Conservation (phyloP, 2,888 invertebrate genomes). For the Microctonus aethiopoides region DNA sequence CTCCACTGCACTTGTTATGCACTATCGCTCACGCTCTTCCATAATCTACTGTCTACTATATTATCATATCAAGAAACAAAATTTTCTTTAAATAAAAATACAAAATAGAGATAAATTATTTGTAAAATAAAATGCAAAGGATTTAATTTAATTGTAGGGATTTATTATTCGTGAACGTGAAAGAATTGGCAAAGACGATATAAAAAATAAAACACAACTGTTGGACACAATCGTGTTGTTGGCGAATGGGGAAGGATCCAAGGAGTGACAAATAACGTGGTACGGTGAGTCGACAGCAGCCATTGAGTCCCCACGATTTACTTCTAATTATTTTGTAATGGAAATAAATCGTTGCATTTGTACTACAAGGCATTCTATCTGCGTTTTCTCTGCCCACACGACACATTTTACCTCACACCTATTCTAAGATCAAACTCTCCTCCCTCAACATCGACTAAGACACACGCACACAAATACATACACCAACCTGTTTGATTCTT, state of each 20-base stretch:
- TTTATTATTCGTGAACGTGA: background rate
- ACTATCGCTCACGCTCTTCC: too few relatives aligned
- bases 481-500: conserved; percentile 22
- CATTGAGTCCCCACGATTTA: conserved; percentile 37
- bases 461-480: background rate
- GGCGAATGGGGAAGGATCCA: conserved; percentile 10
- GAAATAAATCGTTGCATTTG: conserved; percentile 61
- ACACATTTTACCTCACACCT: background rate
- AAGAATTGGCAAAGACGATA: background rate
- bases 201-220: background rate
- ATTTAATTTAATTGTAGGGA: background rate
- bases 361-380: conserved; percentile 35
- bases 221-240: too few relatives aligned
- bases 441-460: background rate
- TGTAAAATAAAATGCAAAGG: background rate
- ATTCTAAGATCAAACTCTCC: background rate
- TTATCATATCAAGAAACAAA: too few relatives aligned
- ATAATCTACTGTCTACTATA: too few relatives aligned
- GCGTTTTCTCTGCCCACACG: conserved; percentile 40
- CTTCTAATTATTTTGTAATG: conserved; percentile 58
- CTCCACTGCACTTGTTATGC: too few relatives aligned
- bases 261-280: background rate
- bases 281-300: conserved; percentile 28
- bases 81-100: too few relatives aligned
- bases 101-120: background rate